Conservation (phyloP, 2,113 vertebrate genomes). For the Tenebrosternarchus preto region DNA sequence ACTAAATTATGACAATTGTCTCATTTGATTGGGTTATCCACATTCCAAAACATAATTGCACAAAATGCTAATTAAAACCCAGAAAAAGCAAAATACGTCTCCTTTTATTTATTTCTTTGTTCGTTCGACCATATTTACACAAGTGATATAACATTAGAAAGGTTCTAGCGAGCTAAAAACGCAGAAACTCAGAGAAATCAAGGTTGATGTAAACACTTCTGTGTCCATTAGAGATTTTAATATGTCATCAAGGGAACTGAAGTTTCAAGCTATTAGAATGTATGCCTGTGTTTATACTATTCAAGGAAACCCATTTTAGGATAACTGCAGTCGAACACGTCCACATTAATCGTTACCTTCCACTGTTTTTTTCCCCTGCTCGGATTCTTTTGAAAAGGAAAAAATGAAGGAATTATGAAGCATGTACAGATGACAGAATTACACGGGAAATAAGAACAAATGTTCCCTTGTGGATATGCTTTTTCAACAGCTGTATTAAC, state of each 20-base stretch:
- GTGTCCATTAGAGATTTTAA: conserved; percentile 26
- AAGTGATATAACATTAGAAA: not conserved
- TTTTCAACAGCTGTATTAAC: conserved; percentile 49
- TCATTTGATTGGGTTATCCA: conserved; percentile 29
- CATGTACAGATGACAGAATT: conserved; percentile 37
- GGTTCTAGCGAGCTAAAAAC: not conserved
- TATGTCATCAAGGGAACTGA: conserved; percentile 19
- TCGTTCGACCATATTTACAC: not conserved
- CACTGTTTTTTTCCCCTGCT: conserved; percentile 2
- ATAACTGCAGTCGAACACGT: not conserved
- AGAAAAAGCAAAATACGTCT: conserved; percentile 24
- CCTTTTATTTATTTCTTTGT: not conserved
- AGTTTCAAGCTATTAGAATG: conserved; percentile 1
- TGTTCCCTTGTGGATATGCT: conserved; percentile 25
- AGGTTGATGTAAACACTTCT: conserved; percentile 27
- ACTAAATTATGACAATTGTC: conserved; percentile 41
- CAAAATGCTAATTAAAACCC: conserved; percentile 17
- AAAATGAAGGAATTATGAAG: conserved; percentile 47
- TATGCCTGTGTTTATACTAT: not conserved
- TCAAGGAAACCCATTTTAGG: not conserved
- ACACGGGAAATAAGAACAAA: conserved; percentile 32
- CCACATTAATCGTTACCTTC: conserved; percentile 30
- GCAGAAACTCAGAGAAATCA: not conserved
- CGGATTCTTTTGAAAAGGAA: conserved; percentile 19
- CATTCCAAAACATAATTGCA: conserved; percentile 21